Evolutionary conservation across 2,797 vertebrate species (phyloP).

Genomic region (Microctenopoma steveboyesi): DNA sequence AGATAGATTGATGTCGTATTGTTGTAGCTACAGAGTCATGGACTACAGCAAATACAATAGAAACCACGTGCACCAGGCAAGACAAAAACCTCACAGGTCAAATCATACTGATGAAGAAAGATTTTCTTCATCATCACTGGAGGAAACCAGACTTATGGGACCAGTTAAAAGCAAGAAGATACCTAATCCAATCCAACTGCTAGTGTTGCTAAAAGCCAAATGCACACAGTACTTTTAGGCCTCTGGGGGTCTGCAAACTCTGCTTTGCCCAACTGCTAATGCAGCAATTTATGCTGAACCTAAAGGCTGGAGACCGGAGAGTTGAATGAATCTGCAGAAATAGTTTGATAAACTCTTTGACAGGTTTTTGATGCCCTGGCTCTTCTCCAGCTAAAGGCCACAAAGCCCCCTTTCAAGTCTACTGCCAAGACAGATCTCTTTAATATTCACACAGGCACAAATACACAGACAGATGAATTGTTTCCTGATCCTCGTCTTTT

Average conservation of each 20-base stretch:
- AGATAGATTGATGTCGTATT: too few relatives aligned
- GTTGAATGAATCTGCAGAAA: neutral
- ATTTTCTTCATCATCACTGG: neutral
- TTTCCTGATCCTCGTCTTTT: conserved; percentile 3
- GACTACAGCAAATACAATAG: neutral
- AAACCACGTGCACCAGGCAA: too few relatives aligned
- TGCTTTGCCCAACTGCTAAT: too few relatives aligned
- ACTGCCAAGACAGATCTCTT: neutral
- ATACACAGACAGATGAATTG: conserved; percentile 30
- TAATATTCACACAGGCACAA: neutral
- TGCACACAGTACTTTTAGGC: too few relatives aligned
- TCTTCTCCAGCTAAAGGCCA: neutral
- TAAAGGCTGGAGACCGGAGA: too few relatives aligned
- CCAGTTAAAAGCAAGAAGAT: neutral
- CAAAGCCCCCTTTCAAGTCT: neutral
- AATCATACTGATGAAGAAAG: too few relatives aligned
- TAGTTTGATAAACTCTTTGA: too few relatives aligned
- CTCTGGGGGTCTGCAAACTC: too few relatives aligned
- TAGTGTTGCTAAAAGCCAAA: too few relatives aligned
- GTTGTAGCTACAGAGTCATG: neutral
- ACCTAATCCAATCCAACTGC: neutral
- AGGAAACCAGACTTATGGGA: neutral
- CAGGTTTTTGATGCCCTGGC: too few relatives aligned
- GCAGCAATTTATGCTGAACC: too few relatives aligned
- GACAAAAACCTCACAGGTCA: too few relatives aligned